phyloP scores from a whole-genome alignment of 2,888 invertebrate species.

The Liposcelis brunnea region DNA sequence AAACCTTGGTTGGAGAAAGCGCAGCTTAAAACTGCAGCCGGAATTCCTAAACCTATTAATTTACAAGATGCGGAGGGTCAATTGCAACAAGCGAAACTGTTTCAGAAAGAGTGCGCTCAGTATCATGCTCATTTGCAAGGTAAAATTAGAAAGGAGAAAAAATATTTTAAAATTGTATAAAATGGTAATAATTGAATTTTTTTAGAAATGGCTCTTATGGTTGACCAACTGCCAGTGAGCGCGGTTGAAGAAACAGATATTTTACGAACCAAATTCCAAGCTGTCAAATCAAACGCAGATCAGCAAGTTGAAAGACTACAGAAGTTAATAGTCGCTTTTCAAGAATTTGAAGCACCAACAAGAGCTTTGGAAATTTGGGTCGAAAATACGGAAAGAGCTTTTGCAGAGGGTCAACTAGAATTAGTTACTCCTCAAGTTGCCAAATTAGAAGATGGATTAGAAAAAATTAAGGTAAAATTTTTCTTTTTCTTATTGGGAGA shows the following conservation, averaged over 20 bases:
- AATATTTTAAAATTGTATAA: too few relatives aligned
- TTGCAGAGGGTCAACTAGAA: constrained; percentile 39
- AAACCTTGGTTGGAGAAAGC: constrained; percentile 81
- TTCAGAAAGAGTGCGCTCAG: constrained; percentile 61
- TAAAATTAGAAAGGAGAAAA: too few relatives aligned
- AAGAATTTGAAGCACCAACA: constrained; percentile 45
- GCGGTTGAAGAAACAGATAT: constrained; percentile 25
- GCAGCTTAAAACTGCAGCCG: constrained; percentile 57
- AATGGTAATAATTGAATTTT: not conserved
- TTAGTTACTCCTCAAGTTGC: constrained; percentile 53
- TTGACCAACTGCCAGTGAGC: constrained; percentile 13
- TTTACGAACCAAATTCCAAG: constrained; percentile 30
- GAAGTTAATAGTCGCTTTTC: constrained; percentile 63
- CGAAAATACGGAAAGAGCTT: constrained; percentile 41
- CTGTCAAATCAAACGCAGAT: constrained; percentile 59
- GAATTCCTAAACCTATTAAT: constrained; percentile 55
- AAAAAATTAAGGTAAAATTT: constrained; percentile 51
- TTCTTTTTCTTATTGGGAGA: too few relatives aligned
- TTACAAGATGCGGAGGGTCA: constrained; percentile 67
- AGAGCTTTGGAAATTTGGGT: constrained; percentile 65
- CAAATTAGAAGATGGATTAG: constrained; percentile 57
- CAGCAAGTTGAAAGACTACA: constrained; percentile 65
- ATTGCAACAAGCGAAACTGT: constrained; percentile 49
- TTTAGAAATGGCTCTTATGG: constrained; percentile 13
- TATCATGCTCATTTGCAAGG: constrained; percentile 31